Conservation (phyloP, 2,888 invertebrate genomes). For the Byasa hedistus region DNA sequence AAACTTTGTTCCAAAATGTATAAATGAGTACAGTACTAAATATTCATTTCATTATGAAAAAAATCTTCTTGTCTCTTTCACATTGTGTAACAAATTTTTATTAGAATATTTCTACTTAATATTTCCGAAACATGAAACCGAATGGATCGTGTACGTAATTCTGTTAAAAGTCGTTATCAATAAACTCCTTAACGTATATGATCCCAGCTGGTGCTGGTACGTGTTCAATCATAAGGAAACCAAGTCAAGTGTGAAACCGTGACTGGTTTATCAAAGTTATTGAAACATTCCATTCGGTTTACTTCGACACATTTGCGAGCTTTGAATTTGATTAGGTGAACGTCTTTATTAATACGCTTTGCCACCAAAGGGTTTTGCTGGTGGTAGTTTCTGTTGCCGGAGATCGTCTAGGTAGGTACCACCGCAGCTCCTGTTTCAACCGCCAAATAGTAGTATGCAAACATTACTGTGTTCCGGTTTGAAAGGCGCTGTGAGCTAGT, state of each 20-base stretch:
- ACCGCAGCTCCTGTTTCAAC: no score
- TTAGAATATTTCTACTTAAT: neutral
- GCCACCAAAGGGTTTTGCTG: no score
- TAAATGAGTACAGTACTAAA: no score
- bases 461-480: no score
- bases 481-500: no score
- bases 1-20: no score
- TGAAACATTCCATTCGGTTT: neutral
- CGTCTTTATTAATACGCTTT: no score
- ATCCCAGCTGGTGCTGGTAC: conserved; percentile 1
- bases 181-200: conserved; percentile 1
- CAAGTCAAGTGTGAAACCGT: conserved; percentile 15
- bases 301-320: neutral
- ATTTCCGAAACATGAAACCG: neutral
- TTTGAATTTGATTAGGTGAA: no score
- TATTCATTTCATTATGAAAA: neutral
- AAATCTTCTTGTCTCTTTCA: neutral
- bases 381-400: no score
- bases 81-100: neutral
- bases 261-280: neutral
- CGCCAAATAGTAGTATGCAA: no score
- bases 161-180: neutral
- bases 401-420: no score
- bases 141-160: neutral
- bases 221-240: conserved; percentile 14